Conservation (phyloP, 2,888 invertebrate species). For the Euzophera pinguis region DNA sequence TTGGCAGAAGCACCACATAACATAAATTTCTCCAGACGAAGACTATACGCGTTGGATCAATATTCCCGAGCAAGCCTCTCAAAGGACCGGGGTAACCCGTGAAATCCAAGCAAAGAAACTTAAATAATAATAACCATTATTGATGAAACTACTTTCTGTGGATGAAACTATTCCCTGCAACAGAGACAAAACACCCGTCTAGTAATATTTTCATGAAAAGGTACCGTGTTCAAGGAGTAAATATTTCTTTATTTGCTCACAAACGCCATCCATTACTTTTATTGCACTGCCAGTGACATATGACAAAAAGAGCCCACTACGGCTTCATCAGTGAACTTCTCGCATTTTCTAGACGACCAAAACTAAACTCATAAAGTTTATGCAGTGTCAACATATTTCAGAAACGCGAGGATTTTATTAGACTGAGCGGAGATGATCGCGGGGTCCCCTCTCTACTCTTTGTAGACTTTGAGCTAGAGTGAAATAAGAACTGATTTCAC, state of each 20-base stretch:
- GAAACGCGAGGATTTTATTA: conserved; percentile 69
- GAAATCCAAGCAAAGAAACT: no score
- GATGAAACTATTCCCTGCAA: no score
- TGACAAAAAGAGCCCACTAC: conserved; percentile 35
- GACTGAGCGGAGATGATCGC: conserved; percentile 64
- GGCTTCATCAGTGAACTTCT: conserved; percentile 51
- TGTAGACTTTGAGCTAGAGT: neutral
- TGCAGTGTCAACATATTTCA: conserved; percentile 77
- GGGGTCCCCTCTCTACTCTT: conserved; percentile 38
- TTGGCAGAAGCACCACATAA: no score
- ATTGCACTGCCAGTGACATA: conserved; percentile 35
- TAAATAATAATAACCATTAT: no score
- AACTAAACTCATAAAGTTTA: conserved; percentile 75
- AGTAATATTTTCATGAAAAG: neutral
- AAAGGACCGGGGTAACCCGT: no score
- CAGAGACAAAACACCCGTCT: neutral
- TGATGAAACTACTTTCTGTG: no score
- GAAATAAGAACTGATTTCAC: neutral
- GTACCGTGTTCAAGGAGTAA: conserved; percentile 17
- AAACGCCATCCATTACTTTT: conserved; percentile 26
- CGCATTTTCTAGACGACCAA: conserved; percentile 48
- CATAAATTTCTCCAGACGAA: no score
- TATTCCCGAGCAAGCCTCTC: no score
- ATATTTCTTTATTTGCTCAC: conserved; percentile 25
- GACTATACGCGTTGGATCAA: no score